Evolutionary conservation across 64 coral and sea anemone genomes (phyloP).

Genomic region (Dendronephthya gigantea): DNA sequence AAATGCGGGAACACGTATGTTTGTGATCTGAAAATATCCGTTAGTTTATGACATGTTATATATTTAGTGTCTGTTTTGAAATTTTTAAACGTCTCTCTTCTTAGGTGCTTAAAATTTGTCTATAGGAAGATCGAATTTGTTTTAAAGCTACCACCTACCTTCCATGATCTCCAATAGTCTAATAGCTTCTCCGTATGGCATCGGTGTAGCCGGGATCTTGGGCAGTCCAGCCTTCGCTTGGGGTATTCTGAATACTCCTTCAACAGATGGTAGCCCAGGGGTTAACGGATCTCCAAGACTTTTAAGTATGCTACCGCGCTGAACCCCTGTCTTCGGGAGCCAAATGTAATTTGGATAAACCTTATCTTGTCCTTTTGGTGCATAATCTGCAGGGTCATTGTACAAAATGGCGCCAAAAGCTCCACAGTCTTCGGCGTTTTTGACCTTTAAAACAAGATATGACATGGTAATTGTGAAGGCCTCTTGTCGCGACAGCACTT

Average conservation of each 20-base stretch:
- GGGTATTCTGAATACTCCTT: slow-evolving; percentile 32
- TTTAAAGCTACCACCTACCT: background rate
- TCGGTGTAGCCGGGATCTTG: slow-evolving; percentile 28
- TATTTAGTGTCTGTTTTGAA: no score
- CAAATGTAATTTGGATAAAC: slow-evolving; percentile 51
- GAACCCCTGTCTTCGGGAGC: slow-evolving; percentile 51
- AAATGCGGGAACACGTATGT: no score
- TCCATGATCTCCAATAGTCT: slow-evolving; percentile 24
- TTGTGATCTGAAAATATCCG: no score
- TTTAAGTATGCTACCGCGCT: slow-evolving; percentile 23
- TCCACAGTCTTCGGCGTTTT: slow-evolving; percentile 39
- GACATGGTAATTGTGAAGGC: no score
- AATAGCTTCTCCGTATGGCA: slow-evolving; percentile 33
- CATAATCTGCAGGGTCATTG: slow-evolving; percentile 46
- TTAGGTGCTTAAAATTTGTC: no score
- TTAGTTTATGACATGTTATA: no score
- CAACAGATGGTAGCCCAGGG: slow-evolving; percentile 34
- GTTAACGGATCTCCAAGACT: slow-evolving; percentile 41
- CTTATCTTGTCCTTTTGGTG: slow-evolving; percentile 30
- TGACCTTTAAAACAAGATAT: no score
- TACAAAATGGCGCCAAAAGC: slow-evolving; percentile 45
- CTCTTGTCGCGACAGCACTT: no score
- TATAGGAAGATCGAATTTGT: no score
- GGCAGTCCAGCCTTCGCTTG: slow-evolving; percentile 3
- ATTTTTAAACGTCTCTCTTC: no score